These are phyloP conservation scores for Frankliniella fusca DNA, from an alignment of 2,888 invertebrate genomes.

Conservation along the genomic window DNA sequence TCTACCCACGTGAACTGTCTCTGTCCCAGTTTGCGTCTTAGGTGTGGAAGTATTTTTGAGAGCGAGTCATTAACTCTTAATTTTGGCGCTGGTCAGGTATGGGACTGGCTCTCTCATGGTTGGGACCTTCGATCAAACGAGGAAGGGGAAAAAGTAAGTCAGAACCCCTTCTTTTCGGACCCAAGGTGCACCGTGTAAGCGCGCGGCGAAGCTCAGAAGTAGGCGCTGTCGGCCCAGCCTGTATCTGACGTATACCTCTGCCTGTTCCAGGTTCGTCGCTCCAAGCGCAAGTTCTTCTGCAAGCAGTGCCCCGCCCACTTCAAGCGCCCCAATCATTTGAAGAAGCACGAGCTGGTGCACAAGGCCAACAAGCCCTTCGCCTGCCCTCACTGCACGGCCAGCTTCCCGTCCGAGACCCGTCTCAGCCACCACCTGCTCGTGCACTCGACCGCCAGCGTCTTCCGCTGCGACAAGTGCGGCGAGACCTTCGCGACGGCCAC, in stretches of 20 bases:
- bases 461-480: slow-evolving; percentile 6
- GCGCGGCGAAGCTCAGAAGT: too few relatives aligned
- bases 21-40: not conserved
- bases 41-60: not conserved
- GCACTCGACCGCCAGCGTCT: not conserved
- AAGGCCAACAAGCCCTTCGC: slow-evolving; percentile 1
- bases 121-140: not conserved
- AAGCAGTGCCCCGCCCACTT: slow-evolving; percentile 12
- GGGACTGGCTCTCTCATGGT: not conserved
- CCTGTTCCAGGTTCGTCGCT: slow-evolving; percentile 2
- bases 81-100: not conserved
- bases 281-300: slow-evolving; percentile 8
- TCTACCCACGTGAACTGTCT: too few relatives aligned
- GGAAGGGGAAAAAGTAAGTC: slow-evolving; percentile 4
- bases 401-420: not conserved
- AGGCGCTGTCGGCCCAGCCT: not conserved
- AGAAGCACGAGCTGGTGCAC: slow-evolving; percentile 15
- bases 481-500: not conserved
- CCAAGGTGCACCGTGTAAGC: not conserved
- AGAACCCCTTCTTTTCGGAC: not conserved
- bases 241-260: not conserved
- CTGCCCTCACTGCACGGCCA: slow-evolving; percentile 9
- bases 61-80: not conserved
- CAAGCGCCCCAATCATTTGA: not conserved
- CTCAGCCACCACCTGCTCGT: slow-evolving; percentile 1